phyloP scores from a whole-genome alignment of 1,140 invertebrate genomes.

The Drosophila nasuta region DNA sequence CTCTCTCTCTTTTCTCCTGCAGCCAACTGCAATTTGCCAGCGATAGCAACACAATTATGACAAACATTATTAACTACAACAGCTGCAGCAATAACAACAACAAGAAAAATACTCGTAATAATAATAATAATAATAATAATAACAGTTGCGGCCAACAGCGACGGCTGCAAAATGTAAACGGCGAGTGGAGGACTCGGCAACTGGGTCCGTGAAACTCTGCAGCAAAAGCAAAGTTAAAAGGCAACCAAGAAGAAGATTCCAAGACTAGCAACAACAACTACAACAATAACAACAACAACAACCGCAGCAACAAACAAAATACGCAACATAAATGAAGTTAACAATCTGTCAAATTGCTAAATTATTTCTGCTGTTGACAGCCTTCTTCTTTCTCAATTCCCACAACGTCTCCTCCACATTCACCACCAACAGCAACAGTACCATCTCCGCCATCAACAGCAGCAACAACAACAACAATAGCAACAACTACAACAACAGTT shows the following conservation, averaged over 20 bases:
- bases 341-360: conserved; percentile 84
- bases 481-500: not conserved
- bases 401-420: conserved; percentile 44
- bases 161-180: conserved; percentile 68
- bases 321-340: conserved; percentile 84
- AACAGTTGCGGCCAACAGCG: conserved; percentile 27
- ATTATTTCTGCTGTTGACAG: conserved; percentile 85
- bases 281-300: conserved; percentile 19
- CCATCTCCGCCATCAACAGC: conserved; percentile 1
- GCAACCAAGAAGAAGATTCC: conserved; percentile 10
- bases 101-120: conserved; percentile 8
- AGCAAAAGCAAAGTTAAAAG: conserved; percentile 41
- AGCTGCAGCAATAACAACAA: conserved; percentile 27
- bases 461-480: conserved; percentile 27
- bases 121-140: conserved; percentile 25
- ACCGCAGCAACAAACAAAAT: conserved; percentile 60
- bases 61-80: conserved; percentile 52
- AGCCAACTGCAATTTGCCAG: conserved; percentile 56
- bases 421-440: conserved; percentile 13
- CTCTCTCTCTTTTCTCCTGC: conserved; percentile 1
- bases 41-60: conserved; percentile 64
- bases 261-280: conserved; percentile 5
- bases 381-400: conserved; percentile 81
- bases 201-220: conserved; percentile 49
- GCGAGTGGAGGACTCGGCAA: conserved; percentile 40